Base-by-base conservation (phyloP, 2,113 vertebrate genomes). In the Protobothrops flavoviridis region DNA sequence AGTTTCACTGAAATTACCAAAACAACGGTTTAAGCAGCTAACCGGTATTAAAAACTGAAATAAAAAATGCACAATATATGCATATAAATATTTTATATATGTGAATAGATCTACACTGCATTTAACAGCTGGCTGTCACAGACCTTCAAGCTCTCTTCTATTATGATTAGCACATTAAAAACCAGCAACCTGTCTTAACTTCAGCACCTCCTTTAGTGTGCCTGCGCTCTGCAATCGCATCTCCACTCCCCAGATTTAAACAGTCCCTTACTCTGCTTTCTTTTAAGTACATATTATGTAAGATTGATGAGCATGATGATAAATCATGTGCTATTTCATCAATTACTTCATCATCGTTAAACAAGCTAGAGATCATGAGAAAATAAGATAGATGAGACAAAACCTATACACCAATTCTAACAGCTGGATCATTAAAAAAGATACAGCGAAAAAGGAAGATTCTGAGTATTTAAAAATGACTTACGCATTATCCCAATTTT, bases 361-460 rank as follows among this genome's bases (percentile, higher is more conserved):
- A 53, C 6, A 87, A 33, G 0, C 69, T 64, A 94, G 7, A 87
- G 17, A 1, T 56, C 74, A 93, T 90, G 87, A 57, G 39, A 91
- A 94, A 92, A 2, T 48, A 4, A 85, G n/a, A 56, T 21, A 91
- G 8, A 24, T 29, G 39, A 86, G 90, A 96, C 8, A 92, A 91
- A 57, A 45, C n/a, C 3, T 29, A 61, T 33, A 57, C 59, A 15
- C 5, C 59, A 43, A 53, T 87, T 93, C 33, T 48, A 95, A 59
- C 91, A 1, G 13, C 29, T 23, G 92, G 48, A 33, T 21, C 11
- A 61, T 33, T 45, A 24, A 24, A 81, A 4, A 4, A 1, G 21
- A 64, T 7, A n/a, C 91, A n/a, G 55, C 4, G 3, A 39, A 94
- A 89, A n/a, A 17, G 10, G 0, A 85, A 4, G 87, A 50, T 85